Conservation (phyloP, 1,140 invertebrate genomes). For the Polypedilum vanderplanki region DNA sequence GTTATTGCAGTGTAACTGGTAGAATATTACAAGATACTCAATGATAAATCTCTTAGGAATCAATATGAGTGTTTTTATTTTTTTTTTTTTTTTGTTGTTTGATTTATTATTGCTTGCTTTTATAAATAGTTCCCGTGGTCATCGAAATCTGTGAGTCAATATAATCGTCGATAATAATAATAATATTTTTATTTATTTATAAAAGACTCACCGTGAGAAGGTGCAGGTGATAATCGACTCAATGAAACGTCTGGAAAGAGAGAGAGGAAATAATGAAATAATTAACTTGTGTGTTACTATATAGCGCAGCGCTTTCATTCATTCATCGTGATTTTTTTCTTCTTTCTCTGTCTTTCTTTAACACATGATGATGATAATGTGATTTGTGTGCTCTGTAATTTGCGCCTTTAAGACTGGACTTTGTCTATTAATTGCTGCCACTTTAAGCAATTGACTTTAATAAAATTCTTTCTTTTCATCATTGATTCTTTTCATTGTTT, state of each 20-base stretch:
- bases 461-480: background rate
- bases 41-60: conserved; percentile 26
- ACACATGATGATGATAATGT: background rate
- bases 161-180: conserved; percentile 3
- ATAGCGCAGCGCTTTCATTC: conserved; percentile 6
- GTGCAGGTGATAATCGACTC: conserved; percentile 15
- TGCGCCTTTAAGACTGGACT: conserved; percentile 10
- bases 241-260: conserved; percentile 25
- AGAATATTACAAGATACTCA: conserved; percentile 14
- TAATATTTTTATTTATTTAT: background rate
- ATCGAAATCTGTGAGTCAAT: background rate
- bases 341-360: background rate
- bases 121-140: background rate
- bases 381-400: background rate
- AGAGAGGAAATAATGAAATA: conserved; percentile 15
- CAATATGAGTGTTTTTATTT: conserved; percentile 12
- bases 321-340: background rate
- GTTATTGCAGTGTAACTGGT: conserved; percentile 4
- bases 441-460: background rate
- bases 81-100: no score
- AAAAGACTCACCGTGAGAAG: conserved; percentile 22
- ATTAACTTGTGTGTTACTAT: conserved; percentile 16
- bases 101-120: background rate
- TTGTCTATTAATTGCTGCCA: conserved; percentile 13
- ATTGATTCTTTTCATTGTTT: background rate